Conservation (phyloP, 2,797 vertebrate species). For the Harpagifer antarcticus region DNA sequence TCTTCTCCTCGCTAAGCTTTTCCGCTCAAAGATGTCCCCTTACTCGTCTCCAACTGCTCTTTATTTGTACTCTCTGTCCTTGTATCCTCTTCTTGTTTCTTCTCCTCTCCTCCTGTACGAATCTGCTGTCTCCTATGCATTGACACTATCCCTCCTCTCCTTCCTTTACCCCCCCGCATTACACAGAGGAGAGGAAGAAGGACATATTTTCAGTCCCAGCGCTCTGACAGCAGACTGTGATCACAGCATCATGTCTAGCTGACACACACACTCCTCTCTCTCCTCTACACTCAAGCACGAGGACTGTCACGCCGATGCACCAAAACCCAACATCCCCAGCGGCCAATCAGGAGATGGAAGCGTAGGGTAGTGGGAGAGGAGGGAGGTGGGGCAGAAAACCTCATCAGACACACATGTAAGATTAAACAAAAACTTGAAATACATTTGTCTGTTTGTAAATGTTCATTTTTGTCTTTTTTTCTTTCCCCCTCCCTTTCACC, state of each 20-base stretch:
- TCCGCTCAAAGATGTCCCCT: too few relatives aligned
- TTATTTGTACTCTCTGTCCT: background rate
- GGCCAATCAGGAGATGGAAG: constrained; percentile 57
- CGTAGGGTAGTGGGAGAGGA: constrained; percentile 9
- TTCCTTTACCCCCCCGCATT: constrained; percentile 19
- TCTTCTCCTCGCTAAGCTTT: too few relatives aligned
- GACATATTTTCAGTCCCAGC: constrained; percentile 45
- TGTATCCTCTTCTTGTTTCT: background rate
- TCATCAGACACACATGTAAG: constrained; percentile 10
- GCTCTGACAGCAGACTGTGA: constrained; percentile 54
- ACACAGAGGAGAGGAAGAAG: constrained; percentile 26
- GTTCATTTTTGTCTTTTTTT: constrained; percentile 71
- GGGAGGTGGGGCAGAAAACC: background rate
- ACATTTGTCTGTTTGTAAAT: constrained; percentile 70
- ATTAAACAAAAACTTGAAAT: constrained; percentile 56
- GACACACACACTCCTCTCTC: constrained; percentile 27
- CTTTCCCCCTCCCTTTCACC: constrained; percentile 55
- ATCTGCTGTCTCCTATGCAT: constrained; percentile 1
- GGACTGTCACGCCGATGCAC: constrained; percentile 53
- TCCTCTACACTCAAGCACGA: constrained; percentile 30
- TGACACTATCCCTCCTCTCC: constrained; percentile 12
- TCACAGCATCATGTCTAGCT: constrained; percentile 51
- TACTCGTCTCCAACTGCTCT: background rate
- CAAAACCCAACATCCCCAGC: constrained; percentile 43
- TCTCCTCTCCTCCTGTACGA: background rate